These are phyloP conservation scores for Lutjanus argentimaculatus DNA, from an alignment of 2,797 vertebrate genomes.

Conservation along the genomic window DNA sequence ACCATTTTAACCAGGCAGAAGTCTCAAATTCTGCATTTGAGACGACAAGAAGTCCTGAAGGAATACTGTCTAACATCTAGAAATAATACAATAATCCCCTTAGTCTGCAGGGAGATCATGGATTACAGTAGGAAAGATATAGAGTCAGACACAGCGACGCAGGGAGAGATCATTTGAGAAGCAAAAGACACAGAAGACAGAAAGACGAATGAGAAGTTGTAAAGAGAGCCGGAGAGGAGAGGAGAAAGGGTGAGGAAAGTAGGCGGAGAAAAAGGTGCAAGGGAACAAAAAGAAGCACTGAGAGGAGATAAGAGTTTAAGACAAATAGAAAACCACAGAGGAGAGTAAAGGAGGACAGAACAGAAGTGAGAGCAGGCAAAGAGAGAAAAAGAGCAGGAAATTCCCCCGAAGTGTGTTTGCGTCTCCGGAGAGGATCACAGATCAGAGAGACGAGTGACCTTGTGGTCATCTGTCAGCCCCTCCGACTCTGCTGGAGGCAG, in stretches of 20 bases:
- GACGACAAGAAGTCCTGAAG: slow-evolving; percentile 22
- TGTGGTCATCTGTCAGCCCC: slow-evolving; percentile 72
- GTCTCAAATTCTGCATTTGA: slow-evolving; percentile 10
- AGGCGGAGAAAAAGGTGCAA: slow-evolving; percentile 5
- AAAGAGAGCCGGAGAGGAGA: slow-evolving; percentile 7
- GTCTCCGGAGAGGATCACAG: slow-evolving; percentile 69
- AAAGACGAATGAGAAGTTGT: slow-evolving; percentile 9
- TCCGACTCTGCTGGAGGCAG: slow-evolving; percentile 67
- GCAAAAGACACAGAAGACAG: slow-evolving; percentile 1
- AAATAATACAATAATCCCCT: slow-evolving; percentile 57
- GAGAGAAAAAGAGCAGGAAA: slow-evolving; percentile 30
- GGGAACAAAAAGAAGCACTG: slow-evolving; percentile 33
- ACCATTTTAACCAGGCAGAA: background rate
- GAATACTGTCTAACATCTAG: slow-evolving; percentile 37
- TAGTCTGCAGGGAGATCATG: slow-evolving; percentile 54
- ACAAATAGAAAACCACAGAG: slow-evolving; percentile 2
- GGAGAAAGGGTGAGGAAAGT: background rate
- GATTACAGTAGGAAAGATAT: slow-evolving; percentile 13
- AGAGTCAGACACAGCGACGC: background rate
- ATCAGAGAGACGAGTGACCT: slow-evolving; percentile 73
- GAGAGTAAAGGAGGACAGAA: slow-evolving; percentile 33
- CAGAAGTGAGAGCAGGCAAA: slow-evolving; percentile 13
- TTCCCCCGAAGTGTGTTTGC: slow-evolving; percentile 49
- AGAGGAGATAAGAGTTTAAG: background rate
- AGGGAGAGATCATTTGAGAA: slow-evolving; percentile 11